phyloP scores from a whole-genome alignment of 2,797 vertebrate species.

The Lacerta bilineata region DNA sequence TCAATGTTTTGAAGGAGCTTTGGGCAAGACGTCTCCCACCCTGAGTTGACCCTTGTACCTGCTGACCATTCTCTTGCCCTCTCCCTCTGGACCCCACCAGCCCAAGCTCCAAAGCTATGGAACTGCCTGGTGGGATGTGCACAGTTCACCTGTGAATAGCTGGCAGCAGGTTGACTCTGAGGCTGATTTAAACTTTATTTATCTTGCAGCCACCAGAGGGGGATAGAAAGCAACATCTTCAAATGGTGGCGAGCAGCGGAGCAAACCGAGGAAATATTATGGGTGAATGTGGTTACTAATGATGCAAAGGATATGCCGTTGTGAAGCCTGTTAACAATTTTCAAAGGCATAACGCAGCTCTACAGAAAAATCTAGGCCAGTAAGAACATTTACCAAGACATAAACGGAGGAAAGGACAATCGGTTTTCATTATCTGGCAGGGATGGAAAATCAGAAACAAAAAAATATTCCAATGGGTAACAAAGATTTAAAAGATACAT shows the following conservation, averaged over 20 bases:
- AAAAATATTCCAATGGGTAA: slow-evolving; percentile 46
- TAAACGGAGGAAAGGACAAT: slow-evolving; percentile 49
- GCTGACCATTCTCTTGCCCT: too few relatives aligned
- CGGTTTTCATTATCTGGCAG: slow-evolving; percentile 57
- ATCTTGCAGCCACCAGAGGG: slow-evolving; percentile 33
- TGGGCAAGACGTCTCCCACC: too few relatives aligned
- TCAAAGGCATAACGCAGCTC: slow-evolving; percentile 36
- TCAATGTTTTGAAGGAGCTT: too few relatives aligned
- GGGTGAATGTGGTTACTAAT: neutral
- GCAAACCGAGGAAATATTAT: slow-evolving; percentile 10
- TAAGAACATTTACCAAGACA: slow-evolving; percentile 36
- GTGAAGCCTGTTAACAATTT: slow-evolving; percentile 25
- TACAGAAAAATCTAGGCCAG: slow-evolving; percentile 51
- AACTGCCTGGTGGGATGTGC: neutral
- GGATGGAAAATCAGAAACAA: slow-evolving; percentile 47
- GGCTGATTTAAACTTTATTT: neutral
- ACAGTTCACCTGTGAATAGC: neutral
- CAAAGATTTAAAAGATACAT: slow-evolving; percentile 44
- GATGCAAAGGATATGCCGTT: slow-evolving; percentile 27
- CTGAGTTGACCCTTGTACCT: too few relatives aligned
- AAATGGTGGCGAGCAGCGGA: neutral
- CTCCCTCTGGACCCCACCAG: neutral
- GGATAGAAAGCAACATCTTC: slow-evolving; percentile 14
- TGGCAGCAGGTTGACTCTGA: neutral
- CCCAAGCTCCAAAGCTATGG: neutral